phyloP scores from a whole-genome alignment of 2,888 invertebrate species.

The Melieria crassipennis region DNA sequence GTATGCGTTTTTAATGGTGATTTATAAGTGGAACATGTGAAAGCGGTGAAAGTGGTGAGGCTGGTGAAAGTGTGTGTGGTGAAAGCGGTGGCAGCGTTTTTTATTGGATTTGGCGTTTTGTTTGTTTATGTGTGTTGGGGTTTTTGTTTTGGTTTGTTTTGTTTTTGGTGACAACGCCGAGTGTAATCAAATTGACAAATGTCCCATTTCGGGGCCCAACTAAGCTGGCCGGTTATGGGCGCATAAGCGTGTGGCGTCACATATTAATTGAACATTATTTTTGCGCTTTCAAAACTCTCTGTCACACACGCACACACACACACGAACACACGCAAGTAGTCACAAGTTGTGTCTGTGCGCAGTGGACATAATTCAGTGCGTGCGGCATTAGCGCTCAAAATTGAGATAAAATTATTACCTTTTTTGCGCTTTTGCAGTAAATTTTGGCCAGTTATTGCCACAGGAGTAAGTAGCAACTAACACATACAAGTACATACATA shows the following conservation, averaged over 20 bases:
- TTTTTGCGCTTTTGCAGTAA: background rate
- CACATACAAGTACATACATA: too few species aligned
- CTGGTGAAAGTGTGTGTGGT: background rate
- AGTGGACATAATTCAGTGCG: background rate
- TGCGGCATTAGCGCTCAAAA: background rate
- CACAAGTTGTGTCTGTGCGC: too few species aligned
- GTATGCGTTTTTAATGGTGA: conserved; percentile 37
- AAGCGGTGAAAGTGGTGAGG: background rate
- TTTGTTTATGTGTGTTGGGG: background rate
- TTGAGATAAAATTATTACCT: background rate
- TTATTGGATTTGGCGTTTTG: background rate
- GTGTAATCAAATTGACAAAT: conserved; percentile 59
- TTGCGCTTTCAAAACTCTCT: background rate
- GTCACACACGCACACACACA: background rate
- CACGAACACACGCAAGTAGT: too few species aligned
- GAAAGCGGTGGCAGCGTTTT: background rate
- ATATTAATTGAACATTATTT: conserved; percentile 16
- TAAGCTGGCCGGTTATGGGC: background rate
- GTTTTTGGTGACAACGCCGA: conserved; percentile 37
- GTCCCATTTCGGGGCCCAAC: conserved; percentile 44
- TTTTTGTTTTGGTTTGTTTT: conserved; percentile 14
- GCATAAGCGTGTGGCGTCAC: background rate
- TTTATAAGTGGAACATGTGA: conserved; percentile 22
- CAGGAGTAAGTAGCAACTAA: background rate
- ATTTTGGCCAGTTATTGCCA: background rate